Evolutionary conservation across 2,113 vertebrate genomes (phyloP).

Genomic region (Rhegmatorhina hoffmannsi): DNA sequence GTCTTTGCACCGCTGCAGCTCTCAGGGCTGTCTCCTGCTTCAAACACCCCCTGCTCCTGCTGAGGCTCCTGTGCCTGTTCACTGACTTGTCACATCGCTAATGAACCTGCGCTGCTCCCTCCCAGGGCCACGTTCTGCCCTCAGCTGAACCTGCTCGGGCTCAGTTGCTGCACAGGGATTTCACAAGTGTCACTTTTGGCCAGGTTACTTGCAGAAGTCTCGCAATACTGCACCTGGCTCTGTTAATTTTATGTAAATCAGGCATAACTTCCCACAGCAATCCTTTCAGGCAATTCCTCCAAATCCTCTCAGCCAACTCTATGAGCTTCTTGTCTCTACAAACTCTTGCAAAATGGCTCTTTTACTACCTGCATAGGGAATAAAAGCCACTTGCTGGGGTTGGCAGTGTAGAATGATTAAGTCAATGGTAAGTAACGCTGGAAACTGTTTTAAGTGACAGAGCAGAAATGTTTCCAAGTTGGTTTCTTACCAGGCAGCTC

Average conservation of each 20-base stretch:
- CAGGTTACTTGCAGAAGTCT: neutral
- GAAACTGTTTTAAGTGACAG: slow-evolving; percentile 1
- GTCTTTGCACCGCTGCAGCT: neutral
- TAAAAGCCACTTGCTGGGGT: neutral
- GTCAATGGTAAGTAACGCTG: neutral
- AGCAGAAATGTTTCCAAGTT: slow-evolving; percentile 12
- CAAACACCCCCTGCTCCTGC: neutral
- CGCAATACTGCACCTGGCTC: neutral
- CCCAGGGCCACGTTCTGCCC: slow-evolving; percentile 29
- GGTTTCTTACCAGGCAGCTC: neutral
- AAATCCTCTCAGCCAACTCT: neutral
- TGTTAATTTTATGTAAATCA: slow-evolving; percentile 24
- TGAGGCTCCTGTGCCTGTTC: slow-evolving; percentile 17
- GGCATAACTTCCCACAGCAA: neutral
- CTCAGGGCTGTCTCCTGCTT: slow-evolving; percentile 25
- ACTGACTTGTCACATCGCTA: slow-evolving; percentile 41
- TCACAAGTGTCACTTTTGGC: neutral
- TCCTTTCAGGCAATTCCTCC: neutral
- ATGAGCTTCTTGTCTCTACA: neutral
- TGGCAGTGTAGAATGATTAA: neutral
- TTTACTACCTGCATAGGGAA: neutral
- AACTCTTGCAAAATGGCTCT: slow-evolving; percentile 7
- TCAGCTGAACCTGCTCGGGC: slow-evolving; percentile 16
- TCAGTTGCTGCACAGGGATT: slow-evolving; percentile 14
- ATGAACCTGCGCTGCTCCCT: neutral